phyloP scores from a whole-genome alignment of 1,140 invertebrate genomes.

The Anastrepha ludens region DNA sequence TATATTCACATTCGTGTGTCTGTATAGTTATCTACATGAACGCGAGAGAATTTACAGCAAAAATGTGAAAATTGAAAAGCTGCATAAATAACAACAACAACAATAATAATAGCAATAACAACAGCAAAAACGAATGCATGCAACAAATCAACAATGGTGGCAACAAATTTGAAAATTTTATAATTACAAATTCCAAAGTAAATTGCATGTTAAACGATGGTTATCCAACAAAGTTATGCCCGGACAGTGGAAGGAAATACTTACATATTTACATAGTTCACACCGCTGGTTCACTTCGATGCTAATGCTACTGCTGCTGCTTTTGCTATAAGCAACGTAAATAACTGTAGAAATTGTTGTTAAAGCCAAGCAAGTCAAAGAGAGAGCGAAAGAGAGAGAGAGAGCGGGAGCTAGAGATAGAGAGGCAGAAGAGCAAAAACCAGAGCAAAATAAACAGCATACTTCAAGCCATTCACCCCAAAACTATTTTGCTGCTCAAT shows the following conservation, averaged over 20 bases:
- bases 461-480: neutral
- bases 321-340: neutral
- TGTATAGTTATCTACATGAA: neutral
- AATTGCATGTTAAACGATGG: constrained; percentile 45
- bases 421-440: too few species aligned
- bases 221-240: constrained; percentile 35
- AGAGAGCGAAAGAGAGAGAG: neutral
- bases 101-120: neutral
- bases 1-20: too few species aligned
- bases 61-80: constrained; percentile 37
- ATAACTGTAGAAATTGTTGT: constrained; percentile 12
- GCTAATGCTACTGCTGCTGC: neutral
- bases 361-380: neutral
- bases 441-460: neutral
- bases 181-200: constrained; percentile 48
- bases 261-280: neutral
- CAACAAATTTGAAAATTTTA: constrained; percentile 44
- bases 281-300: neutral
- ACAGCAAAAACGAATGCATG: neutral
- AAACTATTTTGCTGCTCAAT: neutral
- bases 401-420: neutral
- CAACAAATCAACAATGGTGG: constrained; percentile 11
- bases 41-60: constrained; percentile 20
- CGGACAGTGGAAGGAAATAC: constrained; percentile 22
- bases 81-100: neutral